These are phyloP conservation scores for Incurvaria masculella DNA, from an alignment of 2,888 invertebrate species.

Conservation along the genomic window DNA sequence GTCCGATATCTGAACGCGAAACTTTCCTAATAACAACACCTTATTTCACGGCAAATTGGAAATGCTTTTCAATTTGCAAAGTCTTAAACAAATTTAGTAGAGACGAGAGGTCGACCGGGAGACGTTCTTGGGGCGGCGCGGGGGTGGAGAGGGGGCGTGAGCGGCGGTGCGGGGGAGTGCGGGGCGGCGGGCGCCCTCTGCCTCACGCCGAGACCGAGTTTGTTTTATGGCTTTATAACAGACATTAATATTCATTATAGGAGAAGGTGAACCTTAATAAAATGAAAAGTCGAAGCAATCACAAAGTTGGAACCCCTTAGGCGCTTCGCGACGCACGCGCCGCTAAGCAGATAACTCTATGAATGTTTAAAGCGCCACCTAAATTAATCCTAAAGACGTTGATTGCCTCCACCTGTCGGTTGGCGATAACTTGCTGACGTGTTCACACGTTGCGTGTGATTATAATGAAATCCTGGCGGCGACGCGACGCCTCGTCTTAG, in stretches of 20 bases:
- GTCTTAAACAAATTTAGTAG: neutral
- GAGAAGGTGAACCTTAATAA: conserved; percentile 6
- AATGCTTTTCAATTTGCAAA: neutral
- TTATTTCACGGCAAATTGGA: neutral
- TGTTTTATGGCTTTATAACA: conserved; percentile 52
- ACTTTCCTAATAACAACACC: neutral
- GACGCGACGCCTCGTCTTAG: too few relatives aligned
- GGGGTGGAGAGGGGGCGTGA: neutral
- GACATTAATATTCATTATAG: conserved; percentile 54
- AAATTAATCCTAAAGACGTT: too few relatives aligned
- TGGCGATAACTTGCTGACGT: too few relatives aligned
- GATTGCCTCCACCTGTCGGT: too few relatives aligned
- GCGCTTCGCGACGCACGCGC: neutral
- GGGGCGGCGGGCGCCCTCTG: neutral
- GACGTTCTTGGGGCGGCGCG: too few relatives aligned
- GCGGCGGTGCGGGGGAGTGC: too few relatives aligned
- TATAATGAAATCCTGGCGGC: too few relatives aligned
- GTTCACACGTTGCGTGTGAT: too few relatives aligned
- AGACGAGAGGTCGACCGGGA: too few relatives aligned
- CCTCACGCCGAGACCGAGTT: conserved; percentile 34
- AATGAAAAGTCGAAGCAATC: neutral
- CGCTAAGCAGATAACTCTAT: neutral
- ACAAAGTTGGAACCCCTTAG: neutral
- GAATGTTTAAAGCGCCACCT: too few relatives aligned
- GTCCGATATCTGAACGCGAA: neutral